Conservation (phyloP, 2,113 vertebrate genomes). For the Arothron firmamentum region DNA sequence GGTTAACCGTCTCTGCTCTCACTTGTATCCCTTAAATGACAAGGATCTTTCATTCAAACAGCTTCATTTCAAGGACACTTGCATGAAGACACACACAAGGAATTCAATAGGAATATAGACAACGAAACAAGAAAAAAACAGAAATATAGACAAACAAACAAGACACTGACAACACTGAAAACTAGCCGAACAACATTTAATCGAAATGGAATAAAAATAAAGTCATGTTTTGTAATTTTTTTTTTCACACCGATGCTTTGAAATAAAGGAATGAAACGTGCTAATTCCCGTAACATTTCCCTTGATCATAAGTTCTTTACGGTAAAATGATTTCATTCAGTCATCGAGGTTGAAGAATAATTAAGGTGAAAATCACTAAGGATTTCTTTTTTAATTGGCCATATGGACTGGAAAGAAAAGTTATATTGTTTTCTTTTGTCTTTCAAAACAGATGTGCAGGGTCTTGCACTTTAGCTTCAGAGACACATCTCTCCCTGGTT, state of each 20-base stretch:
- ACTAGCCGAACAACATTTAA: background rate
- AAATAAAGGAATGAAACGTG: slow-evolving; percentile 34
- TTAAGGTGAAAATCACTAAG: slow-evolving; percentile 69
- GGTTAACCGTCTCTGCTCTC: slow-evolving; percentile 62
- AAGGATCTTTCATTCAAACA: slow-evolving; percentile 57
- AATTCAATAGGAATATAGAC: background rate
- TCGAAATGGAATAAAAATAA: slow-evolving; percentile 18
- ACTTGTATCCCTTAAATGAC: slow-evolving; percentile 66
- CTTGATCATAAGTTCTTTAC: slow-evolving; percentile 66
- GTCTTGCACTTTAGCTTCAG: slow-evolving; percentile 65
- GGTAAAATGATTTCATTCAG: slow-evolving; percentile 67
- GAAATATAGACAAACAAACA: no score
- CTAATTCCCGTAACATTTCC: slow-evolving; percentile 16
- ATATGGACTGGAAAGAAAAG: slow-evolving; percentile 73
- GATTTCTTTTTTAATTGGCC: slow-evolving; percentile 73
- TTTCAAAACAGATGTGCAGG: slow-evolving; percentile 69
- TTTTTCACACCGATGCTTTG: slow-evolving; percentile 15
- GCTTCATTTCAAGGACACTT: slow-evolving; percentile 55
- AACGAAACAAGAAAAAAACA: background rate
- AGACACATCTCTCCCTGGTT: slow-evolving; percentile 54
- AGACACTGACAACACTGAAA: no score
- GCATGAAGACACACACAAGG: background rate
- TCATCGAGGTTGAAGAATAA: slow-evolving; percentile 63
- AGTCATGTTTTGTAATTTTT: background rate
- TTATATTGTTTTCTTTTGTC: slow-evolving; percentile 69